Percentiles rank a stretch among this genome's conserved stretches.
Conservation (phyloP, 2,797 vertebrate genomes). For the Acipenser ruthenus region DNA sequence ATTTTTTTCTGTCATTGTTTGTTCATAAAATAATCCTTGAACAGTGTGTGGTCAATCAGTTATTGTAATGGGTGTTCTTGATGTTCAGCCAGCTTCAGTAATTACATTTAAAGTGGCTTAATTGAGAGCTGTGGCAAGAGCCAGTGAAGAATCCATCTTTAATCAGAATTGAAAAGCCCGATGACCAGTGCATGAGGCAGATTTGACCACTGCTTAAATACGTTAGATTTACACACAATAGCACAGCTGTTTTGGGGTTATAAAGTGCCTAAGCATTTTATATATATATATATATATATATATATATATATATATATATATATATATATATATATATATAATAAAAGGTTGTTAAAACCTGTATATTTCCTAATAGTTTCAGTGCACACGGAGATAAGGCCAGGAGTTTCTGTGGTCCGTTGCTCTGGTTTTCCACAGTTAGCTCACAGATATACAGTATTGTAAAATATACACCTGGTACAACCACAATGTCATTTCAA, state of each 20-base stretch:
- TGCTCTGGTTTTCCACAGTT: background rate
- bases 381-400: background rate
- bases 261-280: constrained; percentile 35
- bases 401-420: background rate
- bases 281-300: too few relatives aligned
- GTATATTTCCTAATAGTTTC: background rate
- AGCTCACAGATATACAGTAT: background rate
- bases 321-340: background rate
- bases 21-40: constrained; percentile 72
- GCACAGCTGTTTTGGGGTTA: constrained; percentile 55
- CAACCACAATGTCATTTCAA: too few relatives aligned
- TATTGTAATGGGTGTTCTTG: constrained; percentile 80
- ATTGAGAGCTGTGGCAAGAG: constrained; percentile 70
- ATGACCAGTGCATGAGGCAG: constrained; percentile 67
- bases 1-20: constrained; percentile 60
- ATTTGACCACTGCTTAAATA: constrained; percentile 76
- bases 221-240: constrained; percentile 81
- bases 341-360: too few relatives aligned
- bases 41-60: constrained; percentile 74
- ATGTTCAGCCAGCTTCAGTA: constrained; percentile 73
- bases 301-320: too few relatives aligned
- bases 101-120: constrained; percentile 85
- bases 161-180: constrained; percentile 76
- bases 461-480: too few relatives aligned
- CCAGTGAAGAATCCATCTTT: constrained; percentile 75